phyloP scores from a whole-genome alignment of 2,797 vertebrate species.

The Rousettus madagascariensis region DNA sequence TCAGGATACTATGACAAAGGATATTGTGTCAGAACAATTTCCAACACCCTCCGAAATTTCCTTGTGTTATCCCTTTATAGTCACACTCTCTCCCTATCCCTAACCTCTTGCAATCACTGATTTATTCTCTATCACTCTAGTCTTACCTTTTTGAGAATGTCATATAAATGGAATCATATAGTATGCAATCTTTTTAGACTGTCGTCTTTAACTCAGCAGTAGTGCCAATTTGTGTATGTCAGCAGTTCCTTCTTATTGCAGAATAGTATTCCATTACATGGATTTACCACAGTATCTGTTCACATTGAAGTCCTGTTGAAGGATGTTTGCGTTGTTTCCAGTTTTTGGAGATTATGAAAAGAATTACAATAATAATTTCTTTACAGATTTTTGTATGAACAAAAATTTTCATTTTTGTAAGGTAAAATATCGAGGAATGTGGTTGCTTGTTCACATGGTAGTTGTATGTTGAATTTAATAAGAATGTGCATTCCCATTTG shows the following conservation, averaged over 20 bases:
- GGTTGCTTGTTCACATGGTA: background rate
- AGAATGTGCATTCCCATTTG: background rate
- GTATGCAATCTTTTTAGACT: background rate
- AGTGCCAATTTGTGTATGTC: background rate
- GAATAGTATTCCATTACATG: background rate
- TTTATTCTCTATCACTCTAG: background rate
- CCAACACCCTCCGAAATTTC: background rate
- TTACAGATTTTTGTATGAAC: background rate
- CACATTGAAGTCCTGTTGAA: background rate
- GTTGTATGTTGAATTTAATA: background rate
- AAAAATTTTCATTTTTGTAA: background rate
- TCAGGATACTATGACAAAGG: background rate
- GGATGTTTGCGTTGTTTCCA: background rate
- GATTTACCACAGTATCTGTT: too few species aligned
- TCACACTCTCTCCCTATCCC: too few species aligned
- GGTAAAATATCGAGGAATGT: background rate
- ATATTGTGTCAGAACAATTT: background rate
- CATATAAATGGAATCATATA: background rate
- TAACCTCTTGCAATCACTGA: background rate
- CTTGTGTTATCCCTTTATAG: background rate
- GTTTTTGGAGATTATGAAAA: background rate
- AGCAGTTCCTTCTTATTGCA: background rate
- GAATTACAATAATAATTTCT: background rate
- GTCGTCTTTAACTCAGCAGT: background rate
- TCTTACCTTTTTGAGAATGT: background rate